phyloP scores from a whole-genome alignment of 2,888 invertebrate genomes.

The Calliscelio sp. region DNA sequence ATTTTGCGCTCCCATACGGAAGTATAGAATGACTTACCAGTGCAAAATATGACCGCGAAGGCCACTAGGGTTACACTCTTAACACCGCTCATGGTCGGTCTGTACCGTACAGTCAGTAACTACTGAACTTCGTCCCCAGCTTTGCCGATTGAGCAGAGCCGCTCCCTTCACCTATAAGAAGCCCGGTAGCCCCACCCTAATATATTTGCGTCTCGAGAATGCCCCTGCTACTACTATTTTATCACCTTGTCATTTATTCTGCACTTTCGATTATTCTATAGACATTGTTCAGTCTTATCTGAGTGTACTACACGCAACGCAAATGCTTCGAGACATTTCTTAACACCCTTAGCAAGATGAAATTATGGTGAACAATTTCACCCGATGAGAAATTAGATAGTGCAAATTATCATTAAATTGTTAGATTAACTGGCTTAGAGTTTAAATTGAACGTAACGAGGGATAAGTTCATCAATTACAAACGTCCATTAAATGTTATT shows the following conservation, averaged over 20 bases:
- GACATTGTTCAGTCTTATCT: constrained; percentile 20
- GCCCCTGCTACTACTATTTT: constrained; percentile 69
- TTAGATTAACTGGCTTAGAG: too few relatives aligned
- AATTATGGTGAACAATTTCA: too few relatives aligned
- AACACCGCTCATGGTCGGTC: constrained; percentile 79
- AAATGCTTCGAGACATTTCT: background rate
- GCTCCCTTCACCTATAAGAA: constrained; percentile 81
- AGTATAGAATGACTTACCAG: constrained; percentile 79
- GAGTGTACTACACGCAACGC: too few relatives aligned
- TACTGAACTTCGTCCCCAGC: constrained; percentile 82
- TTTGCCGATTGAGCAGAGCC: constrained; percentile 75
- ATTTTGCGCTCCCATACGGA: constrained; percentile 42
- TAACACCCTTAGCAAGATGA: background rate
- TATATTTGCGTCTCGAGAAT: constrained; percentile 68
- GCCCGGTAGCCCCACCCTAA: constrained; percentile 74
- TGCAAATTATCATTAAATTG: too few relatives aligned
- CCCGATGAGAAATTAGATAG: too few relatives aligned
- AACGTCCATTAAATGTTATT: too few relatives aligned
- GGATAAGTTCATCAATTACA: too few relatives aligned
- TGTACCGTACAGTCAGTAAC: constrained; percentile 80
- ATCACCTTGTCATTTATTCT: constrained; percentile 61
- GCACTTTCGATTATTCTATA: constrained; percentile 42
- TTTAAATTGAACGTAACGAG: too few relatives aligned
- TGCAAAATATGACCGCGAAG: constrained; percentile 80
- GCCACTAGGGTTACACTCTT: constrained; percentile 81